Evolutionary conservation across 1,140 invertebrate species (phyloP), one percentile per base, ranked within the genome.

Genomic region (Nautilus pompilius): DNA sequence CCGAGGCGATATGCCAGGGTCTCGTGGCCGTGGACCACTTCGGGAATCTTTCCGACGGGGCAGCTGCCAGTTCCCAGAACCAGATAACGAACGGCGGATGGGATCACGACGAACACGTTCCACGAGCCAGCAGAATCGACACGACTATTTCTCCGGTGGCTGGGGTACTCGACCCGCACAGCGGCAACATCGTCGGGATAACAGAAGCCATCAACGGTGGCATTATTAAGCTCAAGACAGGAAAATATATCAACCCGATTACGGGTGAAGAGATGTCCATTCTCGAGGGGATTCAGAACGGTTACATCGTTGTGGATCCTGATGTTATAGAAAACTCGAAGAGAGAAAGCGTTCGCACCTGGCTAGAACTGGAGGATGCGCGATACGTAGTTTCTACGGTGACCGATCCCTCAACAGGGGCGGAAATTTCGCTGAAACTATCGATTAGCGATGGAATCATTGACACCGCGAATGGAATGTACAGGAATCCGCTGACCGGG

Each of bases 1-100:
- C 96, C 78, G 87, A 89, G 63, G 95, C 95, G 41, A 82, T 95
- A 53, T 85, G 88, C 33, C 90, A 89, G 71, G 92, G 91, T 68
- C 82, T 92, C 63, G 86, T 95, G 62, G 46, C 63, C 10, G 77
- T 73, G 32, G 75, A 78, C 45, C 71, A 68, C 58, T n/a, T n/a
- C n/a, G n/a, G n/a, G n/a, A n/a, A n/a, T 46, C 34, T 68, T 13
- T 41, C 66, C 13, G 72, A 72, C 58, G 71, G 72, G 6, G 61
- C 56, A 15, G 41, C 61, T 57, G 26, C 22, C 5, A 46, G n/a
- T n/a, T n/a, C n/a, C n/a, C n/a, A n/a, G n/a, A n/a, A n/a, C n/a
- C n/a, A n/a, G n/a, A n/a, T n/a, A n/a, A n/a, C n/a, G n/a, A n/a
- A n/a, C n/a, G 8, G 45, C 45, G 45, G n/a, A 5, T 17, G 8